Conservation (phyloP, 2,797 vertebrate genomes). For the Macropus fuliginosus region DNA sequence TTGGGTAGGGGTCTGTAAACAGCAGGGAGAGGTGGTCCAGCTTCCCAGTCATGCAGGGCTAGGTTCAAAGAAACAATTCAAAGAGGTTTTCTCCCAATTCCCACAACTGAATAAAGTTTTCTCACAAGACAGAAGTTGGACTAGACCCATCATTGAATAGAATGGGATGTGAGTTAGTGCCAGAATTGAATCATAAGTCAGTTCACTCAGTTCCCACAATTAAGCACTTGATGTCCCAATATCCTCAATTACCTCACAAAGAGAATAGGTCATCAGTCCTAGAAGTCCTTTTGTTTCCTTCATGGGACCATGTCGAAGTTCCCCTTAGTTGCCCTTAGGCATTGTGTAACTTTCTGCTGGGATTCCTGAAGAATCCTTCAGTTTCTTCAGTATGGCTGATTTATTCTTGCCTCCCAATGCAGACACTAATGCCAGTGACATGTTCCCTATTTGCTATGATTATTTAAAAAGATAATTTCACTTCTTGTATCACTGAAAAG, state of each 20-base stretch:
- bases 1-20: neutral
- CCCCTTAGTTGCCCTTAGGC: neutral
- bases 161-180: neutral
- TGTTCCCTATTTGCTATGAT: neutral
- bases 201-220: neutral
- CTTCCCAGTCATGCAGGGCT: neutral
- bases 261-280: neutral
- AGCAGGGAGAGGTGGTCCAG: neutral
- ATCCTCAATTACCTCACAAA: neutral
- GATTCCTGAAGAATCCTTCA: neutral
- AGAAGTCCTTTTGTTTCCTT: neutral
- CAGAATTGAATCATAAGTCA: neutral
- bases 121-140: neutral
- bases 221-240: neutral
- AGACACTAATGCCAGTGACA: neutral
- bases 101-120: neutral
- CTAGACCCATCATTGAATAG: neutral
- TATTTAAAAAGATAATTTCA: neutral
- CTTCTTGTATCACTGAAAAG: neutral
- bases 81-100: neutral
- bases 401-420: neutral
- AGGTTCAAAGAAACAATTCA: neutral
- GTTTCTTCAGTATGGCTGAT: neutral
- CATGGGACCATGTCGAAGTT: neutral
- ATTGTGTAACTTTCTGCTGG: neutral